A percentile compares a stretch with the other conserved stretches of the same genome.
Evolutionary conservation across 1,140 invertebrate species (phyloP).

Genomic region (Bombus confusus): DNA sequence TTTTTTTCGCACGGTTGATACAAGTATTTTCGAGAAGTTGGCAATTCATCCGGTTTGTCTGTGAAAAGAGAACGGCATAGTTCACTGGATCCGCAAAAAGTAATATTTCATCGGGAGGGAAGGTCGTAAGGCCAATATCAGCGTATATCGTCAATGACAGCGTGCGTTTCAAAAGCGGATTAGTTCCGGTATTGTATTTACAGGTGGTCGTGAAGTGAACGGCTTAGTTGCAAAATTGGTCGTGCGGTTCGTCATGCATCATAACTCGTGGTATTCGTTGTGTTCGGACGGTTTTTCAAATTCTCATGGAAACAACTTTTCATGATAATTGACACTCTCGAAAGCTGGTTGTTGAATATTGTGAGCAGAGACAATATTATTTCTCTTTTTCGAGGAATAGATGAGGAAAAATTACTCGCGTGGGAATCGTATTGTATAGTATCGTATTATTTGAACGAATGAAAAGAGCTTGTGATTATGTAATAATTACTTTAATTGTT

Average conservation of each 20-base stretch:
- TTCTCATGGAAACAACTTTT: constrained; percentile 20
- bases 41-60: constrained; percentile 34
- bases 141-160: constrained; percentile 53
- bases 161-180: constrained; percentile 67
- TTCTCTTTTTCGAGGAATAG: neutral
- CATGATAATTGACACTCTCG: constrained; percentile 31
- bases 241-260: constrained; percentile 47
- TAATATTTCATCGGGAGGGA: constrained; percentile 56
- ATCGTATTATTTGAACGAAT: neutral
- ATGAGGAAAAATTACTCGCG: neutral
- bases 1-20: neutral
- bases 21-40: constrained; percentile 13
- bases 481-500: neutral
- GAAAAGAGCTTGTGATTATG: neutral
- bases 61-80: constrained; percentile 3
- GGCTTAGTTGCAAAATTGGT: constrained; percentile 65
- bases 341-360: constrained; percentile 31
- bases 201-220: constrained; percentile 65
- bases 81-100: constrained; percentile 53
- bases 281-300: constrained; percentile 47
- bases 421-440: no score
- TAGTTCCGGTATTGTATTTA: constrained; percentile 68
- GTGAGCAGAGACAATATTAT: neutral
- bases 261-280: constrained; percentile 47
- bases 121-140: constrained; percentile 63